Percentiles rank a stretch among this genome's conserved stretches.
phyloP scores from a whole-genome alignment of 1,140 invertebrate genomes.

The Limonius californicus region DNA sequence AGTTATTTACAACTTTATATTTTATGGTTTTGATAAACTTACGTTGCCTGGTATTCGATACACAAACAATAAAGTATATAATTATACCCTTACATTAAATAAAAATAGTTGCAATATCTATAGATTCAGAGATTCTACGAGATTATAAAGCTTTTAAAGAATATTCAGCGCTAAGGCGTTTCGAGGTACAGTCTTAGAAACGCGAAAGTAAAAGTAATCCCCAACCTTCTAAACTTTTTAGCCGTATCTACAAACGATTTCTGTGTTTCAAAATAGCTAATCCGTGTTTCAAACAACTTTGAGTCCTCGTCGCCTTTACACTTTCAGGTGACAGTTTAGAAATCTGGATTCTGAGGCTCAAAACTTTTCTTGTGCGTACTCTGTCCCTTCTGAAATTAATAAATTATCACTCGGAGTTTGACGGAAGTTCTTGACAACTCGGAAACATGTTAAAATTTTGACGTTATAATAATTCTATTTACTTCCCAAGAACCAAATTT shows the following conservation, averaged over 20 bases:
- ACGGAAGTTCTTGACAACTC: too few relatives aligned
- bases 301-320: conserved; percentile 8
- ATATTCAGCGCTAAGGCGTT: not conserved
- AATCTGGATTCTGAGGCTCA: not conserved
- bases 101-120: too few relatives aligned
- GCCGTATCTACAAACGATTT: conserved; percentile 11
- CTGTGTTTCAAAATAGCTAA: conserved; percentile 18
- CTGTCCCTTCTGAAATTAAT: not conserved
- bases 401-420: not conserved
- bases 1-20: too few relatives aligned
- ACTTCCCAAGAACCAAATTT: too few relatives aligned
- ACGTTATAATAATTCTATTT: too few relatives aligned
- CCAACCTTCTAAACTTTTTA: conserved; percentile 7
- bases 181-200: not conserved
- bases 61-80: too few relatives aligned
- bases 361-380: not conserved
- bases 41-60: too few relatives aligned
- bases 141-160: conserved; percentile 4
- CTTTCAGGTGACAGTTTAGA: conserved; percentile 17
- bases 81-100: too few relatives aligned
- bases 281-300: conserved; percentile 17
- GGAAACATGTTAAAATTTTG: too few relatives aligned
- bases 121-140: not conserved
- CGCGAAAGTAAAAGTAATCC: conserved; percentile 14
- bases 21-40: too few relatives aligned